Evolutionary conservation across 30 jellyfish, hydroid and myxozoan species (phyloP).

Genomic region (Hydractinia symbiolongicarpus): DNA sequence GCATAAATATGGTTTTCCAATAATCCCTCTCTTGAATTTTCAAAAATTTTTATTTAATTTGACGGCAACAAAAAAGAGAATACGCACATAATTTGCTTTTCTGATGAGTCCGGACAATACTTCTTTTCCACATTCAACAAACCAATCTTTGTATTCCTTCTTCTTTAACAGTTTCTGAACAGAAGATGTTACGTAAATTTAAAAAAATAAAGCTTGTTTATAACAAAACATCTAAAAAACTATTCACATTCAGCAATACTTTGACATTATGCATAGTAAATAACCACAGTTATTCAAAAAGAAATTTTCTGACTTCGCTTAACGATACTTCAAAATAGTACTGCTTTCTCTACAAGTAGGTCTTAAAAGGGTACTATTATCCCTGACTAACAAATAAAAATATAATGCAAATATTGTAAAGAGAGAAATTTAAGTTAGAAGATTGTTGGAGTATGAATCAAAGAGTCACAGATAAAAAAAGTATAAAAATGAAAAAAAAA

Average conservation of each 20-base stretch:
- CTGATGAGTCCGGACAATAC: slow-evolving; percentile 26
- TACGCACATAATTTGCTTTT: slow-evolving; percentile 52
- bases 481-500: too few relatives aligned
- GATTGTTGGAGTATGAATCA: too few relatives aligned
- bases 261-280: background rate
- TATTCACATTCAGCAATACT: background rate
- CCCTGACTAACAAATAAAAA: too few relatives aligned
- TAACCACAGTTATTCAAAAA: too few relatives aligned
- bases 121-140: slow-evolving; percentile 45
- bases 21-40: too few relatives aligned
- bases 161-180: slow-evolving; percentile 27
- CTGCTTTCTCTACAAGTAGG: background rate
- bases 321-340: too few relatives aligned
- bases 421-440: too few relatives aligned
- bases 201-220: background rate
- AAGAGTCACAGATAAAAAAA: too few relatives aligned
- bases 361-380: too few relatives aligned
- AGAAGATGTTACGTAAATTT: background rate
- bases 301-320: background rate
- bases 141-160: slow-evolving; percentile 35
- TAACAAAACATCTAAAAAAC: background rate
- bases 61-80: background rate
- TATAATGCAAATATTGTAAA: too few relatives aligned
- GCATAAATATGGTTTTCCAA: too few relatives aligned
- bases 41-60: too few relatives aligned